Percentiles rank a stretch among this genome's conserved stretches.
These are phyloP conservation scores for Seriola aureovittata DNA, from an alignment of 2,113 vertebrate species.

Conservation along the genomic window DNA sequence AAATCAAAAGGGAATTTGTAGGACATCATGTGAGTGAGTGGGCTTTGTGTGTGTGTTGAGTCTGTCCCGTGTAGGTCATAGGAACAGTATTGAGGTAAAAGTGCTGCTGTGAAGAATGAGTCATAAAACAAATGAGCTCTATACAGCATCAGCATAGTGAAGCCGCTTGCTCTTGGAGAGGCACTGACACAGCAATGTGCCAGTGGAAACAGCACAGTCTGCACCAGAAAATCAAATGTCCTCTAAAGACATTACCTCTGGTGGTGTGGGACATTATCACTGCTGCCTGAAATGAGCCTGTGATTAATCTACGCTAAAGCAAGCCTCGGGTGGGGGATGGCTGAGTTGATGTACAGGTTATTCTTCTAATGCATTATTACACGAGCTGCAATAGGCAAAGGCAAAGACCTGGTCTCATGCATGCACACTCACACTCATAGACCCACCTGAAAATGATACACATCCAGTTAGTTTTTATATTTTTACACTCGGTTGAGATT, in stretches of 20 bases:
- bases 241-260: conserved; percentile 64
- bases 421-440: not conserved
- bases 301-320: conserved; percentile 52
- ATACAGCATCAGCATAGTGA: conserved; percentile 57
- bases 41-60: not conserved
- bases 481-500: not conserved
- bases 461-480: not conserved
- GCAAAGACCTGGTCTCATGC: not conserved
- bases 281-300: conserved; percentile 17
- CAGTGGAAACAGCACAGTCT: conserved; percentile 54
- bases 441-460: not conserved
- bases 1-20: not conserved
- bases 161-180: conserved; percentile 35
- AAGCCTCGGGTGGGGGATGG: conserved; percentile 23
- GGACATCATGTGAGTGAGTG: not conserved
- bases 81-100: conserved; percentile 8
- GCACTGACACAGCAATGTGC: conserved; percentile 64
- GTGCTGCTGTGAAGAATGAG: conserved; percentile 50
- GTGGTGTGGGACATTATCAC: conserved; percentile 33
- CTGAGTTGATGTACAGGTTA: conserved; percentile 16
- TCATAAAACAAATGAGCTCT: conserved; percentile 64
- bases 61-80: not conserved
- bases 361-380: conserved; percentile 41
- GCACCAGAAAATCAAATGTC: conserved; percentile 67
- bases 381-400: not conserved